phyloP scores from a whole-genome alignment of 1,140 invertebrate species.

The Nixonia krombeini region DNA sequence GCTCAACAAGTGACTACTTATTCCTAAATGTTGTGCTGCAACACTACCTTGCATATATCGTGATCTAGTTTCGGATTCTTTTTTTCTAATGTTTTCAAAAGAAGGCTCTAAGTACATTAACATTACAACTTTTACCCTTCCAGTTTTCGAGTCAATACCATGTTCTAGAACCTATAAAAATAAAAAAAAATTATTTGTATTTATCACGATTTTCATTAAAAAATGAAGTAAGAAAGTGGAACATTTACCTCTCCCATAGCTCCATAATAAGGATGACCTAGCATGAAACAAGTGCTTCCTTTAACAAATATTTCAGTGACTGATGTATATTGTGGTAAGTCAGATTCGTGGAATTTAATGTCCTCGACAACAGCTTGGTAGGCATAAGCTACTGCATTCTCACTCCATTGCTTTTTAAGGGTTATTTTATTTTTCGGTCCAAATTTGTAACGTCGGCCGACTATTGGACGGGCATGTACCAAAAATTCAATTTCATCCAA shows the following conservation, averaged over 20 bases:
- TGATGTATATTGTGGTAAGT: slow-evolving; percentile 67
- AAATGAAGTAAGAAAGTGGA: slow-evolving; percentile 13
- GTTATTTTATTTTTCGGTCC: slow-evolving; percentile 74
- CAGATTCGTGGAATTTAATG: slow-evolving; percentile 72
- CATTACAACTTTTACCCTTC: slow-evolving; percentile 74
- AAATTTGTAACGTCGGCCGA: slow-evolving; percentile 77
- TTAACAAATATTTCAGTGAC: slow-evolving; percentile 82
- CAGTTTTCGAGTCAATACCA: slow-evolving; percentile 63
- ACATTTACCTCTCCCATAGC: slow-evolving; percentile 78
- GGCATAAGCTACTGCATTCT: slow-evolving; percentile 74
- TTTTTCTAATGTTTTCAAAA: slow-evolving; percentile 51
- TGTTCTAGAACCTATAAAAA: slow-evolving; percentile 62
- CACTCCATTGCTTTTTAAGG: slow-evolving; percentile 80
- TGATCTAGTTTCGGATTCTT: slow-evolving; percentile 31
- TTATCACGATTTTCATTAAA: neutral
- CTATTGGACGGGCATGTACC: slow-evolving; percentile 81
- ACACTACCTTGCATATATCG: slow-evolving; percentile 58
- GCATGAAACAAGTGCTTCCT: slow-evolving; percentile 80
- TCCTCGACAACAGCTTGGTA: slow-evolving; percentile 79
- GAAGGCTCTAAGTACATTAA: slow-evolving; percentile 70
- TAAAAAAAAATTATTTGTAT: slow-evolving; percentile 1
- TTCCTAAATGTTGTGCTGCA: slow-evolving; percentile 73
- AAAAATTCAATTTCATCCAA: slow-evolving; percentile 80
- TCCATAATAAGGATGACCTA: slow-evolving; percentile 86
- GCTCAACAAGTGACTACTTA: slow-evolving; percentile 81